Evolutionary conservation across 2,888 invertebrate species (phyloP).

Genomic region (Blera fallax): DNA sequence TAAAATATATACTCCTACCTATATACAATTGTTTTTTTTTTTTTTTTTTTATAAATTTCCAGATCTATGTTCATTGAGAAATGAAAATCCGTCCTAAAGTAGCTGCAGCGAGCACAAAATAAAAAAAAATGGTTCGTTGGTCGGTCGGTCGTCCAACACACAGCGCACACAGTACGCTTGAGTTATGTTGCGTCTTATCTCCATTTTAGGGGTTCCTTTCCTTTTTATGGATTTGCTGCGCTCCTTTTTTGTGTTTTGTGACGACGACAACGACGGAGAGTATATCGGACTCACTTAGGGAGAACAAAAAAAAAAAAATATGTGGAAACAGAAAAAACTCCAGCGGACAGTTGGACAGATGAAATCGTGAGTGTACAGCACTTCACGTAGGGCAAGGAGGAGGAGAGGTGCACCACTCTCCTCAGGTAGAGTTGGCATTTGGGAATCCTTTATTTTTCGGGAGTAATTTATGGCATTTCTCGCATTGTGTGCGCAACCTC

Average conservation of each 20-base stretch:
- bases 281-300: slow-evolving; percentile 56
- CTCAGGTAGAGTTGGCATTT: slow-evolving; percentile 57
- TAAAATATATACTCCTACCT: slow-evolving; percentile 7
- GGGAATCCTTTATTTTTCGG: slow-evolving; percentile 70
- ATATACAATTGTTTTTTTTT: slow-evolving; percentile 39
- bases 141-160: slow-evolving; percentile 40
- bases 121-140: slow-evolving; percentile 59
- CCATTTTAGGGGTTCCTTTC: slow-evolving; percentile 73
- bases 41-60: slow-evolving; percentile 60
- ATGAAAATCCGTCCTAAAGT: slow-evolving; percentile 71
- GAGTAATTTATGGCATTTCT: slow-evolving; percentile 69
- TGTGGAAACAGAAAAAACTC: not conserved
- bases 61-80: slow-evolving; percentile 73
- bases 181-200: slow-evolving; percentile 73
- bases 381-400: slow-evolving; percentile 45
- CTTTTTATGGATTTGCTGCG: slow-evolving; percentile 73
- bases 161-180: slow-evolving; percentile 53
- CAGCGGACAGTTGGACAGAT: slow-evolving; percentile 67
- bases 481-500: slow-evolving; percentile 63
- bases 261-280: slow-evolving; percentile 42
- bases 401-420: not conserved
- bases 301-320: slow-evolving; percentile 18
- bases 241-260: slow-evolving; percentile 71
- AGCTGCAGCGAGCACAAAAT: slow-evolving; percentile 51
- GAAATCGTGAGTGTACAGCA: slow-evolving; percentile 70